These are phyloP conservation scores for Diaperis boleti DNA, from an alignment of 2,888 invertebrate species.

Conservation along the genomic window DNA sequence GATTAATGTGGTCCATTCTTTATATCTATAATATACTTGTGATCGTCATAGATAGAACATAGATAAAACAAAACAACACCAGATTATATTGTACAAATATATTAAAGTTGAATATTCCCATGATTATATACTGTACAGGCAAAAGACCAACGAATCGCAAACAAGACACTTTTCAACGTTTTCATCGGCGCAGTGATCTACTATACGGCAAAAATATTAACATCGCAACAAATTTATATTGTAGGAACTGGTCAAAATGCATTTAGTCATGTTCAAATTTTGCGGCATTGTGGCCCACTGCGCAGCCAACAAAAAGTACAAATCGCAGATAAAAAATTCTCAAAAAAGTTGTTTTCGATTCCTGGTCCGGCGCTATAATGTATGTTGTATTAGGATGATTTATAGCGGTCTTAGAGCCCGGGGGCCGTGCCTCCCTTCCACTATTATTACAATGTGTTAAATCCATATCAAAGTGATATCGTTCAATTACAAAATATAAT, in stretches of 20 bases:
- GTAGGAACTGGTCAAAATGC: no score
- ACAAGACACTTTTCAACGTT: neutral
- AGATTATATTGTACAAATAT: conserved; percentile 65
- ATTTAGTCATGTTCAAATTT: neutral
- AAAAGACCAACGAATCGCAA: conserved; percentile 15
- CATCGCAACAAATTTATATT: no score
- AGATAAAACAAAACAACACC: conserved; percentile 59
- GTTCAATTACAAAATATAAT: conserved; percentile 59
- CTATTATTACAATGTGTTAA: conserved; percentile 55
- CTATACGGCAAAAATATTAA: neutral
- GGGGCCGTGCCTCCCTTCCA: conserved; percentile 40
- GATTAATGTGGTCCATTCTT: conserved; percentile 54
- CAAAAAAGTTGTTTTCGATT: conserved; percentile 16
- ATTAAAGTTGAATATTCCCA: conserved; percentile 55
- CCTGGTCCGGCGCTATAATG: conserved; percentile 50
- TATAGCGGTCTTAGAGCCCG: conserved; percentile 44
- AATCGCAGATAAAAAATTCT: neutral
- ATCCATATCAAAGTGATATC: conserved; percentile 65
- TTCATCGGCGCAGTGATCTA: neutral
- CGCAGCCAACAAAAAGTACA: neutral
- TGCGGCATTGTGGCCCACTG: neutral
- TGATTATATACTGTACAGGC: conserved; percentile 58
- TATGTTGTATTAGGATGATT: conserved; percentile 62
- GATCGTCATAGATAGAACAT: conserved; percentile 61
- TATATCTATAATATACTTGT: conserved; percentile 58